A percentile compares a stretch with the other conserved stretches of the same genome.
phyloP scores from a whole-genome alignment of 2,113 vertebrate genomes.

The Phaethon lepturus region DNA sequence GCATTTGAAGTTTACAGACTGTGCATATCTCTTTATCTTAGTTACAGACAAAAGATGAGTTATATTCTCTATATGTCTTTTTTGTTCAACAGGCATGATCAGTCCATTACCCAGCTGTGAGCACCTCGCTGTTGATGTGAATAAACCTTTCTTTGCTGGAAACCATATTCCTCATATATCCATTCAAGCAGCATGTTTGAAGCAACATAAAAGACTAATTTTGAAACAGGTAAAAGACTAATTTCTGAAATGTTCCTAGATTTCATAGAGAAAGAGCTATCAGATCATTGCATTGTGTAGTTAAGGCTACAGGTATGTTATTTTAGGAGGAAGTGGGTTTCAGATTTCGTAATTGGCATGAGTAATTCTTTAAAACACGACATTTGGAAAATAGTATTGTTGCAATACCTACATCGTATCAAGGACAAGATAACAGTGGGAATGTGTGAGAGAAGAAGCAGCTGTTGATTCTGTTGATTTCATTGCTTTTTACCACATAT shows the following conservation, averaged over 20 bases:
- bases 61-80: background rate
- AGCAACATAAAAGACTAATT: background rate
- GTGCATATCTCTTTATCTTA: background rate
- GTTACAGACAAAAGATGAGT: background rate
- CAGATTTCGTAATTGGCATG: background rate
- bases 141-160: slow-evolving; percentile 81
- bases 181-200: slow-evolving; percentile 76
- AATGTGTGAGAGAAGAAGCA: background rate
- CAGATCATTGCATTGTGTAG: background rate
- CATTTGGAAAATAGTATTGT: background rate
- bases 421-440: background rate
- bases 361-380: background rate
- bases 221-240: slow-evolving; percentile 42
- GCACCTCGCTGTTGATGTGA: slow-evolving; percentile 74
- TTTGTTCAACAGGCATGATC: slow-evolving; percentile 62
- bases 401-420: background rate
- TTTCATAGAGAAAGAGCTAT: background rate
- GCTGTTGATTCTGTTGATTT: background rate
- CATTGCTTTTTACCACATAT: background rate
- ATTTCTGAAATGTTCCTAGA: background rate
- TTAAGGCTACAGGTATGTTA: background rate
- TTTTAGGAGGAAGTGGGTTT: background rate
- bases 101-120: slow-evolving; percentile 78
- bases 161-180: slow-evolving; percentile 73
- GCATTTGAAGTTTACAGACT: background rate